Base-by-base conservation (phyloP, 2,797 vertebrate species). In the Nothura maculosa region DNA sequence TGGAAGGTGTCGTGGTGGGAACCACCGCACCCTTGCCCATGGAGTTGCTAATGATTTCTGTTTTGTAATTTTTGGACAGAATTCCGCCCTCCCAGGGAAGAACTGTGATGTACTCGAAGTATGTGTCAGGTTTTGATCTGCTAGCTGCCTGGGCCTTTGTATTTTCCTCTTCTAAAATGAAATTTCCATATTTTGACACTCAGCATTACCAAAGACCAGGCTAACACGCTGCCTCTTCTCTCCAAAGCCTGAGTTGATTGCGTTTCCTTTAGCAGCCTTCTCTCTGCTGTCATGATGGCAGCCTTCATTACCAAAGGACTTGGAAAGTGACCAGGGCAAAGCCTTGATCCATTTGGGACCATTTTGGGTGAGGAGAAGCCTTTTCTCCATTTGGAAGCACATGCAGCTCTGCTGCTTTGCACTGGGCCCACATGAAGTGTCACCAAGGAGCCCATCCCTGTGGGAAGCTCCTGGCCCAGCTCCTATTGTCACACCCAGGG, bases 1-100 rank as follows among this genome's bases (percentile, higher is more conserved):
- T 82, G 94, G 94, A 93, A 93, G 69, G 83, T 68, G 21, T 63
- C 18, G 4, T 63, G 89, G 74, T 89, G 87, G 66, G 58, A 69
- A 32, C 85, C 78, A 86, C 40, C 61, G 90, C 74, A 64, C 83
- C 47, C 34, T 86, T 72, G 68, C 52, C 18, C 61, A 22, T 74
- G 15, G 40, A 66, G 42, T 50, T 43, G 25, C 47, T 82, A 70
- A 54, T 89, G 7, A 47, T 92, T 94, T 54, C 16, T 54, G 15
- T 52, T 54, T 28, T 54, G 85, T 77, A 47, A 79, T 73, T 7
- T 48, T 79, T 62, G 38, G 58, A 36, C 69, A 34, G 69, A 81
- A 69, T 78, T 45, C 30, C 64, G 7, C 54, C 10, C 10, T 90
- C 32, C 60, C 7, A 2, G 27, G 28, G 27, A 43, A 38, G 47